Conservation (phyloP, 1,140 invertebrate species). For the Drosophila athabasca region DNA sequence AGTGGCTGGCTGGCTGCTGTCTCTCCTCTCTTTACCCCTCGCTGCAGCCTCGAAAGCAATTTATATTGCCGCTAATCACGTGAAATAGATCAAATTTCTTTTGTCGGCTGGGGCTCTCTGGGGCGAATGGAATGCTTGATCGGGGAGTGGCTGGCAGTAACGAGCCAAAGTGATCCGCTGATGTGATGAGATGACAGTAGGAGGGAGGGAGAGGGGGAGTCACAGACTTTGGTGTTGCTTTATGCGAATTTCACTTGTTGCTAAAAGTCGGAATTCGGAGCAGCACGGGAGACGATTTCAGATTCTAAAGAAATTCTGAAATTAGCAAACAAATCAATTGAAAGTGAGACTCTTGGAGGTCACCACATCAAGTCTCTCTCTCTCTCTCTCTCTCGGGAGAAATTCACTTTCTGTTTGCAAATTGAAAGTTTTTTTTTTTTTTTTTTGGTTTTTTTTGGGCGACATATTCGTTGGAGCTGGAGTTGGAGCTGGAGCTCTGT, state of each 20-base stretch:
- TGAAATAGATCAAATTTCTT: slow-evolving; percentile 80
- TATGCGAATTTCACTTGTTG: slow-evolving; percentile 33
- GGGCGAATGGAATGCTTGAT: background rate
- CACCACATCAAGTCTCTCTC: background rate
- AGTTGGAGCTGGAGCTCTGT: too few relatives aligned
- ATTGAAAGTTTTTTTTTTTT: slow-evolving; percentile 20
- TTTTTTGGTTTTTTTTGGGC: background rate
- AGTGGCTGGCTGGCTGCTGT: background rate
- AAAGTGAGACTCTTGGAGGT: too few relatives aligned
- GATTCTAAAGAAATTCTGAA: too few relatives aligned
- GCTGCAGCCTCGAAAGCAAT: slow-evolving; percentile 55
- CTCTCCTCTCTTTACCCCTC: slow-evolving; percentile 2
- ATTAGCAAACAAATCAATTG: too few relatives aligned
- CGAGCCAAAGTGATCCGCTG: background rate
- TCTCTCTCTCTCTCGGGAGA: slow-evolving; percentile 5
- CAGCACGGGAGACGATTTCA: too few relatives aligned
- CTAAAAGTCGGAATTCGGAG: slow-evolving; percentile 6
- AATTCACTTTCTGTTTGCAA: slow-evolving; percentile 33
- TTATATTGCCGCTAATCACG: slow-evolving; percentile 75
- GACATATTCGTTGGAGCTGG: slow-evolving; percentile 25
- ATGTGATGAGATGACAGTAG: too few relatives aligned
- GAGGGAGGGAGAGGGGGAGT: slow-evolving; percentile 12
- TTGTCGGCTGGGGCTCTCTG: slow-evolving; percentile 35
- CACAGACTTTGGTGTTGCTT: slow-evolving; percentile 6
- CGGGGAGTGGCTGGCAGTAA: background rate